These are phyloP conservation scores for Indicator indicator DNA, from an alignment of 2,113 vertebrate genomes.

Conservation along the genomic window DNA sequence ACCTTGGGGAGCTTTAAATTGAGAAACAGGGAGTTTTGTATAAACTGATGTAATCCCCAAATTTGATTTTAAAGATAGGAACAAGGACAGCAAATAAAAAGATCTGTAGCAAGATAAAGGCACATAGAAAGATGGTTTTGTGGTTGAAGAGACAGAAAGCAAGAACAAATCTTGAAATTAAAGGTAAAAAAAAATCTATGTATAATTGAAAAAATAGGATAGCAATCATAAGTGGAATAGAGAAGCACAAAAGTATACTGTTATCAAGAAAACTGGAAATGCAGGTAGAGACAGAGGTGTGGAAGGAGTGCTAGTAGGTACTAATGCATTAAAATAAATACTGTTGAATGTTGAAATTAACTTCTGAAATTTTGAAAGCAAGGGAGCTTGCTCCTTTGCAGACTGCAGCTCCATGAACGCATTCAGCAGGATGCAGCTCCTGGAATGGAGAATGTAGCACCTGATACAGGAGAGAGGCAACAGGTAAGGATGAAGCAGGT, in stretches of 20 bases:
- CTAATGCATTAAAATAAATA: background rate
- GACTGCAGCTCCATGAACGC: background rate
- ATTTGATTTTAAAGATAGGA: background rate
- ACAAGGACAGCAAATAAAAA: background rate
- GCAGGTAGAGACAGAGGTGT: background rate
- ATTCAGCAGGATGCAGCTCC: background rate
- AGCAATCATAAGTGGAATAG: background rate
- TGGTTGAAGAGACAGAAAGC: background rate
- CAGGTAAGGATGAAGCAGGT: background rate
- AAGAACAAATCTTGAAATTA: background rate
- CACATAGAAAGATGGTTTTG: background rate
- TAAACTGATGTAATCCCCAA: background rate
- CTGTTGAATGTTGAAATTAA: too few relatives aligned
- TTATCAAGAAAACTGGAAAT: background rate
- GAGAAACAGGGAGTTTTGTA: background rate
- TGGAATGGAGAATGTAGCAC: background rate
- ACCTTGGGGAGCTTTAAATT: background rate
- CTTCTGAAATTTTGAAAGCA: background rate
- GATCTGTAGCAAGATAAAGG: background rate
- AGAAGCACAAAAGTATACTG: background rate
- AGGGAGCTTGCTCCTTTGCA: background rate
- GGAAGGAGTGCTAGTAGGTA: background rate
- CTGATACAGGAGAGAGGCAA: background rate
- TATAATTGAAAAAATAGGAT: background rate
- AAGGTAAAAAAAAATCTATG: background rate